Evolutionary conservation across 2,113 vertebrate genomes (phyloP), one percentile per base, ranked within the genome.

Genomic region (Theristicus caerulescens): DNA sequence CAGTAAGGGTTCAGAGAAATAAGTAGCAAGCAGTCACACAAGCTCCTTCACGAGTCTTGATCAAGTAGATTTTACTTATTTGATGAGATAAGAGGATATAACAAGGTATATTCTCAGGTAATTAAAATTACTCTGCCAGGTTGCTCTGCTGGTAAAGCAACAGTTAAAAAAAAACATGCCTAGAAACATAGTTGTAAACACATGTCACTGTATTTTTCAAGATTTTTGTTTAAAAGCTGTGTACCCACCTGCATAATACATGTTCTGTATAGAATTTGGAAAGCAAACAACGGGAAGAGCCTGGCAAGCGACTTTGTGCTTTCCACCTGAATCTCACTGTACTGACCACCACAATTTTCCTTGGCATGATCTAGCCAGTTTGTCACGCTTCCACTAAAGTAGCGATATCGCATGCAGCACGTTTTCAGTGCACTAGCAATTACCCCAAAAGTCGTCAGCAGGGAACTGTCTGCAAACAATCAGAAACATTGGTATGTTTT

Each of bases 331-430:
- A 90, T 98, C 96, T 99, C 98, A 2, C 97, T 99, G 97, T 98
- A 99, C 9, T 93, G 87, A 1, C 99, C 98, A 1, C 99, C 98
- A 2, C 98, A 98, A 97, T 98, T 98, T 51, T 98, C 98, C 94
- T 99, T 99, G 69, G 99, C 98, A 0, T 98, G 98, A 93, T 99
- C 99, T 59, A 99, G 89, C 99, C 98, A 99, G 91, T 71, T 98
- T 19, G 87, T 16, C 47, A 97, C 34, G 1, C 98, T 95, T 3
- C 96, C 82, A 2, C 97, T 92, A 16, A 99, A 90, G 92, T 98
- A 98, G 40, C 94, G 98, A 6, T 96, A 95, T 11, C 66, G 97
- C 58, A 98, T 58, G 8, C 98, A 98, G 81, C 94, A 91, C 52
- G 94, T 97, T 86, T 97, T 99, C 81, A 99, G 59, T 6, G 98